A percentile compares a stretch with the other conserved stretches of the same genome.
Evolutionary conservation across 2,888 invertebrate genomes (phyloP).

Genomic region (Drosophila neonasuta): DNA sequence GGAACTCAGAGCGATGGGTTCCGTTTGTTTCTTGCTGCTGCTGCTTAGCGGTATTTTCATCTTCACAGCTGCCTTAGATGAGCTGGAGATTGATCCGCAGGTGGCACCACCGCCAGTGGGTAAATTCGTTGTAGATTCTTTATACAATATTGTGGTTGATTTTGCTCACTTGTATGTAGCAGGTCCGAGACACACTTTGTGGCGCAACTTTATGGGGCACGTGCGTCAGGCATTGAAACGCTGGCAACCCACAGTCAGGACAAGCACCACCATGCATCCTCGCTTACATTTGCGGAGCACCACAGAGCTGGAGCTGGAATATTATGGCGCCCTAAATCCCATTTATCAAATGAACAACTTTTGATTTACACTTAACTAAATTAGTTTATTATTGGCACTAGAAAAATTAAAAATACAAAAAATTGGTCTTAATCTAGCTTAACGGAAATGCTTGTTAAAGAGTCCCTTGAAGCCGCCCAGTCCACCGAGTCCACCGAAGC

Average conservation of each 20-base stretch:
- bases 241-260: conserved; percentile 20
- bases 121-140: conserved; percentile 10
- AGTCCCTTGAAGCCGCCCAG: conserved; percentile 72
- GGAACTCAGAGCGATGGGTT: conserved; percentile 34
- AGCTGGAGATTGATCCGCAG: conserved; percentile 57
- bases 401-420: conserved; percentile 19
- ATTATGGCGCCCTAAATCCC: conserved; percentile 68
- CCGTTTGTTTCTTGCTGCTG: conserved; percentile 25
- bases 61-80: conserved; percentile 33
- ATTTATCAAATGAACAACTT: conserved; percentile 59
- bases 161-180: not conserved
- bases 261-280: conserved; percentile 20
- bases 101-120: conserved; percentile 60
- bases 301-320: conserved; percentile 40
- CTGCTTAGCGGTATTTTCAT: conserved; percentile 25
- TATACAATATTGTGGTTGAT: not conserved
- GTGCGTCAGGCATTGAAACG: conserved; percentile 32
- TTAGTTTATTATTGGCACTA: conserved; percentile 47
- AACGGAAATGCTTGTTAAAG: conserved; percentile 65
- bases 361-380: conserved; percentile 32
- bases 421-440: conserved; percentile 14
- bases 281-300: conserved; percentile 22
- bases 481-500: conserved; percentile 62
- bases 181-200: conserved; percentile 26
- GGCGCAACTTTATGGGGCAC: conserved; percentile 55